Base-by-base conservation (phyloP, 2,797 vertebrate species). In the Dicrostonyx torquatus region DNA sequence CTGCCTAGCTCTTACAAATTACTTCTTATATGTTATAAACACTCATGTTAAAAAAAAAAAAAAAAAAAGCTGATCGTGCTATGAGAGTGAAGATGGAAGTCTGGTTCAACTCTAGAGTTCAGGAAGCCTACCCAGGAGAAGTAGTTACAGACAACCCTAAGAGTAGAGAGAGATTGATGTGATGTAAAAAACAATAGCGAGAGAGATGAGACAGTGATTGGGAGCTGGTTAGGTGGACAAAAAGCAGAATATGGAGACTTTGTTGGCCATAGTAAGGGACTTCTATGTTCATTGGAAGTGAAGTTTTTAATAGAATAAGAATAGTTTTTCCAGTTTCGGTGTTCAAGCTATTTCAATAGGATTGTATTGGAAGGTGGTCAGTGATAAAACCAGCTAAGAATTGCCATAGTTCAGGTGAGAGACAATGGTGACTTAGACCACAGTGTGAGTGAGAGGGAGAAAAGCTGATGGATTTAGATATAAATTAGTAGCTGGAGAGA, bases 301-400 rank as follows among this genome's bases (percentile, higher is more conserved):
- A 60, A 58, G 15, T 34, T 53, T 40, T 53, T 53, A 70, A 20
- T 24, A 40, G n/a, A 55, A 6, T 43, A 55, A 79, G 4, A 77
- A 40, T 40, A 62, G 24, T 31, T 64, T 82, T 83, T 68, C 50
- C 48, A 72, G 68, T 93, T 70, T 79, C 70, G 77, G 70, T 70
- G 14, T 72, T 29, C 62, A 68, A 68, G 50, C 20, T 37, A 13
- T 58, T 40, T 37, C n/a, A 87, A 8, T 55, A 73, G 22, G 58
- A 87, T 76, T 48, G 18, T 53, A 60, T 48, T 62, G 55, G 86
- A 87, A 79, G 55, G 37, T 85, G 77, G 73, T n/a, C 94, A 85
- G 62, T 78, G 43, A 37, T 90, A 66, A 85, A 53, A 53, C 26
- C 82, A 92, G 60, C 70, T 72, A 77, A 78, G 77, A 73, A 37